phyloP scores from a whole-genome alignment of 2,888 invertebrate genomes.

The Syrista parreyssii region DNA sequence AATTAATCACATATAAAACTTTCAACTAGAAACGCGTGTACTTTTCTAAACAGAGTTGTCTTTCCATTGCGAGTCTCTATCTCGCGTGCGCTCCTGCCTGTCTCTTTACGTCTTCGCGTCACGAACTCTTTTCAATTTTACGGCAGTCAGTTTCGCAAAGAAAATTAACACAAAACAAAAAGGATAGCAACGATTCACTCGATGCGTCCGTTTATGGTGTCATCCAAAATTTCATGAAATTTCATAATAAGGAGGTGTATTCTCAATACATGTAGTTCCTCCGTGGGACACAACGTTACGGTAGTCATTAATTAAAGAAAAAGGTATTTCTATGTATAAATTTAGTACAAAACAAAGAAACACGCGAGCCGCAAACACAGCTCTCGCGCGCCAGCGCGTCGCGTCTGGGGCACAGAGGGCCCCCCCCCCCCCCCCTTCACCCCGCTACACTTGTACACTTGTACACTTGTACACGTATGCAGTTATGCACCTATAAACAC shows the following conservation, averaged over 20 bases:
- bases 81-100: too few species aligned
- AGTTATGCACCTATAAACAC: background rate
- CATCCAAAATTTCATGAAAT: conserved; percentile 64
- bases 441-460: too few species aligned
- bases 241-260: conserved; percentile 56
- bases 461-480: background rate
- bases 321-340: conserved; percentile 38
- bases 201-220: conserved; percentile 52
- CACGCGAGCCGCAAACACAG: conserved; percentile 19
- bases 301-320: conserved; percentile 25
- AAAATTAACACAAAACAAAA: too few species aligned
- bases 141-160: too few species aligned
- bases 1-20: too few species aligned
- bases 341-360: conserved; percentile 27
- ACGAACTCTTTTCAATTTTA: too few species aligned
- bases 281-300: background rate
- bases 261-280: too few species aligned
- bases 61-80: too few species aligned
- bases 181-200: conserved; percentile 28
- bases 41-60: too few species aligned
- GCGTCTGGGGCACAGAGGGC: background rate
- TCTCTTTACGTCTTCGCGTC: too few species aligned
- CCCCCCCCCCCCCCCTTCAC: too few species aligned
- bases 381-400: background rate
- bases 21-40: too few species aligned